phyloP scores from a whole-genome alignment of 1,140 invertebrate species.

The Tachypleus tridentatus region DNA sequence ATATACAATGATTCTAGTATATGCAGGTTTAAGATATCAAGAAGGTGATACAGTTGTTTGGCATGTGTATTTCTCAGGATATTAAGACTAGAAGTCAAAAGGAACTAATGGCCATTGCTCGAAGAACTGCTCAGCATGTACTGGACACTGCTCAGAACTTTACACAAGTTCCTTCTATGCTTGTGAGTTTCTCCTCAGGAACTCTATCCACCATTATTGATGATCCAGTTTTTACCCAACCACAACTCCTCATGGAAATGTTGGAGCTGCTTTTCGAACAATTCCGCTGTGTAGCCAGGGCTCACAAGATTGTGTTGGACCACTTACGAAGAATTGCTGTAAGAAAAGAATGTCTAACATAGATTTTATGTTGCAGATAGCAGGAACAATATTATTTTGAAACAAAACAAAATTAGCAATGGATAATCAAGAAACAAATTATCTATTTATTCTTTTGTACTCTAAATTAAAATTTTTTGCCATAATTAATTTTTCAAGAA shows the following conservation, averaged over 20 bases:
- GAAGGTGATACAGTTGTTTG: too few relatives aligned
- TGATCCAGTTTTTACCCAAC: conserved; percentile 28
- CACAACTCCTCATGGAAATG: conserved; percentile 32
- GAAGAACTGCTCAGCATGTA: conserved; percentile 60
- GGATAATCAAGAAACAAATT: too few relatives aligned
- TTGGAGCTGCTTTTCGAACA: conserved; percentile 53
- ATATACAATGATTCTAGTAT: too few relatives aligned
- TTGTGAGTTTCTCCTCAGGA: conserved; percentile 4
- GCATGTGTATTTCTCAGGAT: conserved; percentile 37
- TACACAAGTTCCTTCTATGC: conserved; percentile 1
- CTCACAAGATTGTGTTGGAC: conserved; percentile 39
- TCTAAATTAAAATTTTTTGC: too few relatives aligned
- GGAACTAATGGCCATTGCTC: conserved; percentile 61
- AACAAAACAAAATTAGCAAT: too few relatives aligned
- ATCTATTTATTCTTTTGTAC: too few relatives aligned
- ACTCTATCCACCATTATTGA: not conserved
- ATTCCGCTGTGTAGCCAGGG: conserved; percentile 54
- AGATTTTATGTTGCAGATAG: not conserved
- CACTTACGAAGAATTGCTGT: conserved; percentile 13
- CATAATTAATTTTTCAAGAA: too few relatives aligned
- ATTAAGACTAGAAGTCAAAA: conserved; percentile 67
- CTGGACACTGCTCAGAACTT: conserved; percentile 35
- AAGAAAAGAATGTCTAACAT: conserved; percentile 4
- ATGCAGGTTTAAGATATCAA: too few relatives aligned
- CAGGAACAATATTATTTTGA: too few relatives aligned